Percentiles rank a stretch among this genome's conserved stretches.
These are phyloP conservation scores for Byasa hedistus DNA, from an alignment of 2,888 invertebrate genomes.

Conservation along the genomic window DNA sequence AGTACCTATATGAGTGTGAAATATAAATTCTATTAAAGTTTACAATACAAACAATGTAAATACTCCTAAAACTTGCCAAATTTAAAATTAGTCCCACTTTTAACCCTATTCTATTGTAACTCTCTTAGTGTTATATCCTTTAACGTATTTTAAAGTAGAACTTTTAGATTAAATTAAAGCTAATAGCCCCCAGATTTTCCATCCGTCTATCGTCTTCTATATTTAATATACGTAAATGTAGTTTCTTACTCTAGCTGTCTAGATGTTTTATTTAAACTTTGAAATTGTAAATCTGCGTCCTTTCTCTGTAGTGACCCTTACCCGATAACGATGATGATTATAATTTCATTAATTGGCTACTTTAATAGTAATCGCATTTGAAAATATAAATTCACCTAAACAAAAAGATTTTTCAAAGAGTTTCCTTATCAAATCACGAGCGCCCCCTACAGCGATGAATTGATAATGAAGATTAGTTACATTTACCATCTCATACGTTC, in stretches of 20 bases:
- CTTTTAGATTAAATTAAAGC: constrained; percentile 63
- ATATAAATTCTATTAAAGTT: constrained; percentile 3
- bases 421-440: too few species aligned
- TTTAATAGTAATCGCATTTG: too few species aligned
- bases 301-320: not conserved
- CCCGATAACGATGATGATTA: not conserved
- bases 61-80: constrained; percentile 42
- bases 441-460: too few species aligned
- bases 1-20: not conserved
- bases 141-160: constrained; percentile 46
- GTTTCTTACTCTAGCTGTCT: constrained; percentile 65
- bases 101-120: constrained; percentile 34
- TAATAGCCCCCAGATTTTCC: constrained; percentile 80
- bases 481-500: not conserved
- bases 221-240: constrained; percentile 73
- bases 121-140: constrained; percentile 42
- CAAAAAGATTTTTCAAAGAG: not conserved
- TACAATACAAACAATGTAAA: constrained; percentile 33
- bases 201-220: constrained; percentile 78
- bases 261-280: constrained; percentile 50
- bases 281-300: constrained; percentile 36
- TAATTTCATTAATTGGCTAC: too few species aligned
- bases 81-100: constrained; percentile 36
- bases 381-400: not conserved
- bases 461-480: not conserved